phyloP scores from a whole-genome alignment of 2,797 vertebrate genomes.

The Clamator glandarius region DNA sequence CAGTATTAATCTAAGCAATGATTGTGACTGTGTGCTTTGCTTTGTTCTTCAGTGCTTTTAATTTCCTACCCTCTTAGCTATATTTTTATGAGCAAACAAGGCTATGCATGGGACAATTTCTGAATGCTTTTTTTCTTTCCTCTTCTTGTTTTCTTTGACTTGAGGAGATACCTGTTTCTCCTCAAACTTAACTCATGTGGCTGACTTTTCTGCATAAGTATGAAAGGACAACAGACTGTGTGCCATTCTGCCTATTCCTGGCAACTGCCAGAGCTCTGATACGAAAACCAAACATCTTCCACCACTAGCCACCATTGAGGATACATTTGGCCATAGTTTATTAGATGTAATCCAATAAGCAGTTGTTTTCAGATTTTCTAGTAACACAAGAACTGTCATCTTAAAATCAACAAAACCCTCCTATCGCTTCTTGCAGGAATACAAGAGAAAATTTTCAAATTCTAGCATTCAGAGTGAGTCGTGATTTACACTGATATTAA shows the following conservation, averaged over 20 bases:
- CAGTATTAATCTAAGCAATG: constrained; percentile 44
- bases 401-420: not conserved
- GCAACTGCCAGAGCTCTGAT: not conserved
- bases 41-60: constrained; percentile 26
- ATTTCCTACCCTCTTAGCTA: not conserved
- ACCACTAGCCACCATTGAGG: not conserved
- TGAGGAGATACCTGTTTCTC: not conserved
- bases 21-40: constrained; percentile 4
- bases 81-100: constrained; percentile 19
- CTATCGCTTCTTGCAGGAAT: not conserved
- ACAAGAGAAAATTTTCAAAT: not conserved
- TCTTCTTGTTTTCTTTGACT: not conserved
- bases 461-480: not conserved
- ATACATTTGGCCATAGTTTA: not conserved
- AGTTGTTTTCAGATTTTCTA: not conserved
- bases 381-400: not conserved
- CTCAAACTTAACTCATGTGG: not conserved
- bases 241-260: not conserved
- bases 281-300: not conserved
- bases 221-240: not conserved
- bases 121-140: not conserved
- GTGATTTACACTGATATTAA: not conserved
- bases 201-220: not conserved
- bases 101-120: not conserved
- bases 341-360: not conserved